Evolutionary conservation across 2,113 vertebrate genomes (phyloP).

Genomic region (Rhabdomys dilectus): DNA sequence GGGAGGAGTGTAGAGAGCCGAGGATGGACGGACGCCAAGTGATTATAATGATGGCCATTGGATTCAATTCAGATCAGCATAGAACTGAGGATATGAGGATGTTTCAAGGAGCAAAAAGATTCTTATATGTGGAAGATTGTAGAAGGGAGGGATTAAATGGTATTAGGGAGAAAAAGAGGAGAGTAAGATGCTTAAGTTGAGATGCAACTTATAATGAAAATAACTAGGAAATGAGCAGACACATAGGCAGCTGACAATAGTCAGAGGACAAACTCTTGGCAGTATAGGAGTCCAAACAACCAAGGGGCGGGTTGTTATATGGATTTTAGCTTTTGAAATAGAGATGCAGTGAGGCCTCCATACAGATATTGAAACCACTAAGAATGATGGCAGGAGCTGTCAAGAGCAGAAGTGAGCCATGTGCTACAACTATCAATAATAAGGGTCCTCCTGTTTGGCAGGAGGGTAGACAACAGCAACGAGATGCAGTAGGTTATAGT

Average conservation of each 20-base stretch:
- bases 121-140: neutral
- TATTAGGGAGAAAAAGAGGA: neutral
- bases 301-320: neutral
- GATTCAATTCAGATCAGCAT: neutral
- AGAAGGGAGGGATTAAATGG: neutral
- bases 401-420: constrained; percentile 28
- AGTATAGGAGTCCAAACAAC: neutral
- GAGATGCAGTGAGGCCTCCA: too few species aligned
- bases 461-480: neutral
- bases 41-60: neutral
- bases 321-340: neutral
- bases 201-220: constrained; percentile 7
- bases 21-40: neutral
- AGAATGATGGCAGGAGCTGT: constrained; percentile 11
- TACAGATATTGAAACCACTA: neutral
- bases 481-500: neutral
- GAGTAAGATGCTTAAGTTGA: neutral
- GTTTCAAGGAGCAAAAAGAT: neutral
- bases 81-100: neutral
- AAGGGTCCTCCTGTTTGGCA: neutral
- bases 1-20: neutral
- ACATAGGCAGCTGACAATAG: neutral
- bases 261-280: constrained; percentile 44
- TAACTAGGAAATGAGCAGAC: neutral
- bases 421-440: neutral